Conservation (phyloP, 2,888 invertebrate species). For the Augiades crinisus region DNA sequence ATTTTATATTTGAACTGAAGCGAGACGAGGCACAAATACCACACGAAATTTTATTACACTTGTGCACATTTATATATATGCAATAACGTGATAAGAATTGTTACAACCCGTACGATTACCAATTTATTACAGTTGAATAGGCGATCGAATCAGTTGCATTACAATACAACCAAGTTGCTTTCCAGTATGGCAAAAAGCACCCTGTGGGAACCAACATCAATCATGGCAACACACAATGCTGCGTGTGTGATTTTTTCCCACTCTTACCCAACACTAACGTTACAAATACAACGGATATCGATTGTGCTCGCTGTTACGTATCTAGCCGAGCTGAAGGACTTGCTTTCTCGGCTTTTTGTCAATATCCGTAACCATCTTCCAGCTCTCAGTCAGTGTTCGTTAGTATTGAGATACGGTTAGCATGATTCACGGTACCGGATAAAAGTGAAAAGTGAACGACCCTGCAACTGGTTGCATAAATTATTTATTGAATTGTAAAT, state of each 20-base stretch:
- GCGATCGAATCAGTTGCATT: conserved; percentile 15
- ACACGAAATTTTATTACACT: no score
- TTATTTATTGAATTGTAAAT: neutral
- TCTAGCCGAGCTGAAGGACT: conserved; percentile 54
- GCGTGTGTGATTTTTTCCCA: conserved; percentile 57
- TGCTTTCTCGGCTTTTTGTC: conserved; percentile 62
- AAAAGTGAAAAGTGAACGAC: conserved; percentile 30
- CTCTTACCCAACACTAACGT: conserved; percentile 67
- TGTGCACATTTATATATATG: neutral
- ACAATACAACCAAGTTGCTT: conserved; percentile 37
- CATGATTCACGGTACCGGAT: conserved; percentile 3
- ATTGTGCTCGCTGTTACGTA: conserved; percentile 60
- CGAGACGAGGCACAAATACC: no score
- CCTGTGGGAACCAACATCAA: conserved; percentile 55
- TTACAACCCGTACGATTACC: neutral
- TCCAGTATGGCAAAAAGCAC: conserved; percentile 51
- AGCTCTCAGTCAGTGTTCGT: neutral
- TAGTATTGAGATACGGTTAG: neutral
- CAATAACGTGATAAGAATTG: neutral
- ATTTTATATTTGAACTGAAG: no score
- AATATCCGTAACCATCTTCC: conserved; percentile 36
- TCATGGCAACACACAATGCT: conserved; percentile 54
- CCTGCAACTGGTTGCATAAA: conserved; percentile 12
- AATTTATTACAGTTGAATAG: conserved; percentile 23
- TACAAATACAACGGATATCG: conserved; percentile 69